Base-by-base conservation (phyloP, 2,888 invertebrate species). In the Latheticus oryzae region DNA sequence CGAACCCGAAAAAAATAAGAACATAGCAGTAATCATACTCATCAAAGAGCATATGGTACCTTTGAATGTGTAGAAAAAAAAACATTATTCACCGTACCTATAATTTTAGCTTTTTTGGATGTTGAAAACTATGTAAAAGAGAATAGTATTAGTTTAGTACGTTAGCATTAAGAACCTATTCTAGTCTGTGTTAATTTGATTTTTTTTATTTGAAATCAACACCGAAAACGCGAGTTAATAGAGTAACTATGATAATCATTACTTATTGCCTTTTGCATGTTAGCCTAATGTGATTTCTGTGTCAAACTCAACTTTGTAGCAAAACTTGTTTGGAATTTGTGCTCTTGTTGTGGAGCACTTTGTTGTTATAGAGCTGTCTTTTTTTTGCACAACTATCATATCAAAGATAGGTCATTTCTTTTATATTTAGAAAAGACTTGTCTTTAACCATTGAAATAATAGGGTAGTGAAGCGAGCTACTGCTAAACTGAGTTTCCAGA, bases 201-300 rank as follows among this genome's bases (percentile, higher is more conserved):
- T 5, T 16, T 2, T 23, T 48, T 50, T 16, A 5, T 19, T 26
- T 50, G 35, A 7, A 50, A 19, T 43, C 33, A 21, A 23, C 24
- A 23, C 15, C 21, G 9, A 35, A 13, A 19, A 47, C 28, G n/a
- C n/a, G 17, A 33, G 19, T 50, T 48, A 48, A 35, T 48, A 48
- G 38, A 50, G 38, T 38, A 66, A 66, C 69, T 65, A 65, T 63
- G 74, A 76, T 74, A 76, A 75, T 76, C 76, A 76, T 69, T 69
- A 69, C 67, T 67, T 72, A 75, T 70, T 74, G 76, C 76, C 75
- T 76, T 75, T 65, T 72, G 65, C 53, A 63, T 62, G 55, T 52
- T 62, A 58, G 58, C 54, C 58, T 59, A 55, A 50, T 50, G 55
- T 59, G 50, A 55, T 54, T 38, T 15, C 13, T 40, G 52, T 56